Base-by-base conservation (phyloP, 53 echinoderm and acorn worm genomes). In the Hippasteria phrygiana region DNA sequence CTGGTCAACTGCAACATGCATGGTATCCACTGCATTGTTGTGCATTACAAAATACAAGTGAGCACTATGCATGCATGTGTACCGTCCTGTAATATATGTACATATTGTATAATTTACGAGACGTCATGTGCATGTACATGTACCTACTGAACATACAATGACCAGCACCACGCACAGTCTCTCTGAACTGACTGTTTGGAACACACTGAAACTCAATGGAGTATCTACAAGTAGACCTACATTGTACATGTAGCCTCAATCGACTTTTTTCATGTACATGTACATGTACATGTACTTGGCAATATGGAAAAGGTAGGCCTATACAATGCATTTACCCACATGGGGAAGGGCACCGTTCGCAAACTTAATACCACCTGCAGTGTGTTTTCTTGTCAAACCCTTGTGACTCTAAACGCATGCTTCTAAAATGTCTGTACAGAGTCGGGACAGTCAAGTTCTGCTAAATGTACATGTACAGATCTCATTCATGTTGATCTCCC, bases 141-240 rank as follows among this genome's bases (percentile, higher is more conserved):
- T 6, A 74, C 50, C 50, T 46, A 75, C 48, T 48, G 33, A 75
- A 46, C 75, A 75, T 48, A 48, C 75, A 75, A 75, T 75, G 50
- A 41, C 24, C 18, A 42, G 9, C 73, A 51, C 51, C 13, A 51
- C 18, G 51, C 18, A 51, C 51, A 18, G 51, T 51, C 13, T 20
- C 14, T 46, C 16, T 51, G 20, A 46, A 46, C 12, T 8, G 46
- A 45, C 6, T 5, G 18, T 59, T 9, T 65, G 24, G 24, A 20
- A 32, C 10, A 10, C 14, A 29, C 14, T 3, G 14, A 65, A 65
- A 39, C 11, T 29, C 29, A 2, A 8, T 34, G 35, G n/a, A n/a
- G n/a, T n/a, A n/a, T n/a, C n/a, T n/a, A n/a, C n/a, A n/a, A n/a
- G n/a, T n/a, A n/a, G 67, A 16, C 35, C 11, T 7, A 32, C 35